Base-by-base conservation (phyloP, 2,888 invertebrate species). In the Noctua janthe region DNA sequence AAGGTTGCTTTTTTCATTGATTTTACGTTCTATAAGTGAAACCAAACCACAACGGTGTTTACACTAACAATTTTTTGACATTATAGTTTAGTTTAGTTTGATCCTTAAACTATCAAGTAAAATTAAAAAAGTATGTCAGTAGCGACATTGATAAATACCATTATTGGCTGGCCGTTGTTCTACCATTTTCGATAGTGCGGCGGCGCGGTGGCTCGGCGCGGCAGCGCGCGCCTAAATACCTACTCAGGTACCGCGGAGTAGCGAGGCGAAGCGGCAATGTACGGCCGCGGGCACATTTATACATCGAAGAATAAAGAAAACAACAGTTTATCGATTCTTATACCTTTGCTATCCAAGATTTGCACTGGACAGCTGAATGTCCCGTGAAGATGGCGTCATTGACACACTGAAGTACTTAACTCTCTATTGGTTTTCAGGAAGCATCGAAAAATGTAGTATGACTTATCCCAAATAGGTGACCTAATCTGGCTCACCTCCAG, bases 181-280 rank as follows among this genome's bases (percentile, higher is more conserved):
- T 29, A 29, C 29, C 29, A 29, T 29, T 29, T 29, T 29, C 29
- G 0, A 29, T 29, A 29, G 29, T 29, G 29, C 29, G 47, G 47
- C 47, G 47, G 47, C 47, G 11, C 39, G 39, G 39, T 4, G 39
- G 4, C 39, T 39, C 8, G 47, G 47, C 47, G 11, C 47, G 47
- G 51, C 87, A 56, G 64, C 64, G 47, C n/a, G 69, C 56, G 66
- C 78, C 62, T 56, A 62, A 49, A 62, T 70, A 64, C 67, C 39
- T 72, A 35, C 66, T 85, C 56, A 3, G 39, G 8, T 20, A 66
- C 49, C 71, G 8, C 13, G 49, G 72, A 84, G 49, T 59, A 84
- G 29, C 4, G 13, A 76, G 51, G 49, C 49, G 76, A n/a, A 87
- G 81, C 35, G 47, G 29, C 7, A 29, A 29, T 23, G 23, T 10